Evolutionary conservation across 2,888 invertebrate species (phyloP).

Genomic region (Ditula angustiorana): DNA sequence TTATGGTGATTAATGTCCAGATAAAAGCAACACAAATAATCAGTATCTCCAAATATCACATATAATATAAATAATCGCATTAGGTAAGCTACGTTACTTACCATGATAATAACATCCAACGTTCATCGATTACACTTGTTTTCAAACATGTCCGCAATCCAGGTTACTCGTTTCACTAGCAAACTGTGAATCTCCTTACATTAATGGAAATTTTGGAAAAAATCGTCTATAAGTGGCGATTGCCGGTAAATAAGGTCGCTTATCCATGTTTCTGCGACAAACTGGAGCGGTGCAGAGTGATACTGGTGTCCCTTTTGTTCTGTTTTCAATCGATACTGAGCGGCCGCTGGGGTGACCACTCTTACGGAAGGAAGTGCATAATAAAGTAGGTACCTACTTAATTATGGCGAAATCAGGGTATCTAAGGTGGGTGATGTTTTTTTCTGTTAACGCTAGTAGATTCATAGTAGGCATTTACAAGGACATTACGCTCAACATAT

Average conservation of each 20-base stretch:
- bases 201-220: conserved; percentile 25
- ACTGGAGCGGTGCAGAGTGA: conserved; percentile 64
- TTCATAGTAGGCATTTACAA: too few relatives aligned
- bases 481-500: too few relatives aligned
- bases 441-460: too few relatives aligned
- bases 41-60: background rate
- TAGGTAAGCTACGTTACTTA: conserved; percentile 15
- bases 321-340: conserved; percentile 72
- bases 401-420: conserved; percentile 19
- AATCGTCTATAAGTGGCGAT: conserved; percentile 14
- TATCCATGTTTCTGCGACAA: conserved; percentile 81
- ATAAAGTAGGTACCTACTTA: conserved; percentile 1
- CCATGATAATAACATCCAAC: conserved; percentile 17
- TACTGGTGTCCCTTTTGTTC: conserved; percentile 67
- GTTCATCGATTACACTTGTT: conserved; percentile 21
- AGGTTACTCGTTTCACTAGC: conserved; percentile 18
- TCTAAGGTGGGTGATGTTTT: too few relatives aligned
- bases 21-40: background rate
- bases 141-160: conserved; percentile 18
- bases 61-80: background rate
- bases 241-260: conserved; percentile 49
- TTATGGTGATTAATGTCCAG: too few relatives aligned
- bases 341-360: conserved; percentile 70
- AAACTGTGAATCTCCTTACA: conserved; percentile 1
- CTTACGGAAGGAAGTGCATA: conserved; percentile 35